Evolutionary conservation across 2,888 invertebrate species (phyloP), one percentile per base, ranked within the genome.

Genomic region (Lycia hirtaria): DNA sequence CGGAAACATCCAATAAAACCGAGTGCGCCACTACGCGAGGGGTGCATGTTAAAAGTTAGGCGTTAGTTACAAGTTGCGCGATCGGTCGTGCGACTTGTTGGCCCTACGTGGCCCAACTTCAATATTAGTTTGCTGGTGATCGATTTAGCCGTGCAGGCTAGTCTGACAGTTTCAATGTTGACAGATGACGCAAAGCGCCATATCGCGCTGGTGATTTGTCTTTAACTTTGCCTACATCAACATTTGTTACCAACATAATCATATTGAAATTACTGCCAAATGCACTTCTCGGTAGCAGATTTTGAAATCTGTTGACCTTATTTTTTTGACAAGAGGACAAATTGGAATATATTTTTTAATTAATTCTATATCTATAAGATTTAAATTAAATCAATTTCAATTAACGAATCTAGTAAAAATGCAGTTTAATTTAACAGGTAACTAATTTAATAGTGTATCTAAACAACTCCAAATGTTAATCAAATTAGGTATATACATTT

Each of bases 101-200:
- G 72, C 77, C 71, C 78, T 85, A 88, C 78, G 86, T 74, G 75
- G 72, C 76, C 67, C 77, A 87, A 89, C 87, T 90, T 90, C 77
- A 85, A 88, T 89, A 91, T 90, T 91, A 90, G 88, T 91, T 91
- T 75, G 82, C 82, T 78, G 83, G 86, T 91, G 90, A 91, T 90
- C 89, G 90, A 90, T 91, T 84, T 80, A 79, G 80, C n/a, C n/a
- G n/a, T n/a, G n/a, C 87, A 78, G 80, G 76, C 81, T 81, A 84
- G 81, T 89, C 86, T 87, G 90, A 89, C 89, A 89, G 88, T 88
- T 88, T 67, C 80, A 87, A 88, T 87, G 78, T 85, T 88, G 87
- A 90, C 88, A 87, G 90, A 91, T 90, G 90, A 89, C 81, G 84
- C 81, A 70, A 76, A 78, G 76, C 78, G 82, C 83, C 86, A 87